Evolutionary conservation across 2,888 invertebrate genomes (phyloP), one percentile per base, ranked within the genome.

Genomic region (Troilus luridus): DNA sequence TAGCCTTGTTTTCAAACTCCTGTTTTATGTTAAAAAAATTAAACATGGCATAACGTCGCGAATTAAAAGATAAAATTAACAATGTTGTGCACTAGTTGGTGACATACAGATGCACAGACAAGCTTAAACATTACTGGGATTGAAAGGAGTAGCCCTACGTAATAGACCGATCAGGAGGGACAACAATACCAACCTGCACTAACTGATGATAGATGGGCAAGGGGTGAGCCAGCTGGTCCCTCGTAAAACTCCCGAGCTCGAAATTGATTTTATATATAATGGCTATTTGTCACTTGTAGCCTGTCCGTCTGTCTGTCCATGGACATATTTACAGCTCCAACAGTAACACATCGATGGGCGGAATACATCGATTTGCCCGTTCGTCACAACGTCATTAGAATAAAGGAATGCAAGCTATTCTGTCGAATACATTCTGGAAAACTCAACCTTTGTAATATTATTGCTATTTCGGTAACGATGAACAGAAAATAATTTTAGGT

Each of bases 231-330:
- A 56, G 85, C 56, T 85, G 56, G 56, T 85, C 56, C 85, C 85
- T 85, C 56, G 56, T 85, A 85, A 85, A 85, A 85, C 85, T 56
- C 6, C 56, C 85, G 56, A 54, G 56, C 56, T 11, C 85, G 56
- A 56, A 85, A 85, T 85, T 85, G 85, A 85, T 85, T 85, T 85
- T 56, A 58, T 85, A 81, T 81, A 58, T 85, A n/a, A 85, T 85
- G 85, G 85, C 85, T 56, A 85, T 85, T 85, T 85, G 85, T 85
- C 85, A 85, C 85, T 85, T 85, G 85, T 85, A 54, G 54, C 9
- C 54, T 56, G 54, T 85, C 56, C 56, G 21, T 85, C 85, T 81
- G 54, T 81, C 54, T 81, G 54, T 54, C 81, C 85, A 56, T 85
- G 12, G 56, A 85, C n/a, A 56, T 85, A 85, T 85, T 85, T 85